phyloP scores from a whole-genome alignment of 2,113 vertebrate genomes.

The Perca fluviatilis region DNA sequence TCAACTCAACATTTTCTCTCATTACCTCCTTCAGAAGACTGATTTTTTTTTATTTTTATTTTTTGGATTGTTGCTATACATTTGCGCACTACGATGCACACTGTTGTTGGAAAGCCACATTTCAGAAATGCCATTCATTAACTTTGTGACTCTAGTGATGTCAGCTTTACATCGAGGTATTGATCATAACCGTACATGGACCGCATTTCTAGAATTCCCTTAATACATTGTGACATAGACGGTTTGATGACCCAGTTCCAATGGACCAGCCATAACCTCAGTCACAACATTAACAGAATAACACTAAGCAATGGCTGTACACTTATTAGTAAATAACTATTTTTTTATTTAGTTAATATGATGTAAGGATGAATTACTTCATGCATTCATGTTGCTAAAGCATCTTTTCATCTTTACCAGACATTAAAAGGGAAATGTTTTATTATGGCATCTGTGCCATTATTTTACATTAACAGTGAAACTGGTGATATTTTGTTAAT shows the following conservation, averaged over 20 bases:
- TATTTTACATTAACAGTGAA: neutral
- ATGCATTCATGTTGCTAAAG: neutral
- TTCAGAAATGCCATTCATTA: conserved; percentile 1
- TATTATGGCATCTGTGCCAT: neutral
- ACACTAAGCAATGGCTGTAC: conserved; percentile 5
- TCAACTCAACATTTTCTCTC: neutral
- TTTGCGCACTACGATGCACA: conserved; percentile 4
- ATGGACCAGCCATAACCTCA: neutral
- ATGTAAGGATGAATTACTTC: neutral
- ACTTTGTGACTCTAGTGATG: neutral
- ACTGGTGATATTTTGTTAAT: neutral
- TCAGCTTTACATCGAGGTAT: neutral
- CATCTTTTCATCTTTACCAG: neutral
- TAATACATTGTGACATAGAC: neutral
- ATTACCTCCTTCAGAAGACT: conserved; percentile 3
- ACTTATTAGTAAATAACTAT: neutral
- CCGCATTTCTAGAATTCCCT: neutral
- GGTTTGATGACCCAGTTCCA: neutral
- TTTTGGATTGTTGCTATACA: conserved; percentile 14
- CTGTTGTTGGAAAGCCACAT: conserved; percentile 6
- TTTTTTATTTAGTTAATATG: neutral
- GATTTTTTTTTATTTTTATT: neutral
- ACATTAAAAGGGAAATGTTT: neutral
- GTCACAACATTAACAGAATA: neutral
- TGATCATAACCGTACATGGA: neutral